These are phyloP conservation scores for Drosophila melanocephala DNA, from an alignment of 2,888 invertebrate genomes.

Conservation along the genomic window DNA sequence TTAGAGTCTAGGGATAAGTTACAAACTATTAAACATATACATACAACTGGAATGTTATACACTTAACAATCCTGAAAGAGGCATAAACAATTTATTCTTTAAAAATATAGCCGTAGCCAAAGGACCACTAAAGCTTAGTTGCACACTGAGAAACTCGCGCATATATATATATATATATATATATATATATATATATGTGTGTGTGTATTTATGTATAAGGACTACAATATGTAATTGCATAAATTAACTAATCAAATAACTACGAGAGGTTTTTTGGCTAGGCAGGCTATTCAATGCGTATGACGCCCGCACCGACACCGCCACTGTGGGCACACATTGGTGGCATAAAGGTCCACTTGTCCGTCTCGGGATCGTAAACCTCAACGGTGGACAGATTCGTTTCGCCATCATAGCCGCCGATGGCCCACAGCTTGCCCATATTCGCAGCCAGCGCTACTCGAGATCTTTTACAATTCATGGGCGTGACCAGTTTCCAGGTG, in stretches of 20 bases:
- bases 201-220: constrained; percentile 17
- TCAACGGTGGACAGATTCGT: constrained; percentile 94
- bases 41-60: constrained; percentile 67
- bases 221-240: constrained; percentile 50
- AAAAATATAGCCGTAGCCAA: constrained; percentile 38
- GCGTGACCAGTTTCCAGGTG: constrained; percentile 91
- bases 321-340: constrained; percentile 95
- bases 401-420: constrained; percentile 91
- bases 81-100: constrained; percentile 48
- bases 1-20: constrained; percentile 51
- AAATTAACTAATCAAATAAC: constrained; percentile 47
- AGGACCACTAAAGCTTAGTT: constrained; percentile 67
- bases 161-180: constrained; percentile 3
- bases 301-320: constrained; percentile 95
- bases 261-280: constrained; percentile 43
- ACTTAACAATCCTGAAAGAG: constrained; percentile 38
- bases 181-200: constrained; percentile 4
- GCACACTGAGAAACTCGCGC: constrained; percentile 20
- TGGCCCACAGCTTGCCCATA: constrained; percentile 93
- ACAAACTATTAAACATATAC: constrained; percentile 61
- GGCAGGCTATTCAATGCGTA: constrained; percentile 86
- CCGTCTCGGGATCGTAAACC: constrained; percentile 91
- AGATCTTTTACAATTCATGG: constrained; percentile 93
- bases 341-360: constrained; percentile 91
- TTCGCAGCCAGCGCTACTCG: constrained; percentile 93